Evolutionary conservation across 1,140 invertebrate genomes (phyloP).

Genomic region (Drosophila sechellia): DNA sequence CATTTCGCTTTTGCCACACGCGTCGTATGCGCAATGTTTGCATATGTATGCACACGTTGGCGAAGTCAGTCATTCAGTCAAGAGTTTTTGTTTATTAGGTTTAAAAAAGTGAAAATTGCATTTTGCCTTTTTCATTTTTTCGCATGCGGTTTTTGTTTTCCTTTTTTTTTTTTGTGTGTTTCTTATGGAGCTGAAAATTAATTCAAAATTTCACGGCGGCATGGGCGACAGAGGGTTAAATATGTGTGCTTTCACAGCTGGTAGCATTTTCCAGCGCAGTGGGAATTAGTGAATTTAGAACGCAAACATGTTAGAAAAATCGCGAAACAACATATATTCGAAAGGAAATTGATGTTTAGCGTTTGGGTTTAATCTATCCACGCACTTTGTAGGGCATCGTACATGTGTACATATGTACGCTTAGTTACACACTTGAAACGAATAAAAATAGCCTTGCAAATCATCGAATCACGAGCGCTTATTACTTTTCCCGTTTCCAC

Average conservation of each 20-base stretch:
- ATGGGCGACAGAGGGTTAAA: slow-evolving; percentile 14
- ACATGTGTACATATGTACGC: too few species aligned
- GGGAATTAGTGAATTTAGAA: not conserved
- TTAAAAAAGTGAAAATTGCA: slow-evolving; percentile 80
- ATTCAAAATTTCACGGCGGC: slow-evolving; percentile 39
- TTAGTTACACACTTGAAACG: too few species aligned
- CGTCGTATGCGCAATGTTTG: slow-evolving; percentile 77
- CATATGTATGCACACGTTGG: slow-evolving; percentile 24
- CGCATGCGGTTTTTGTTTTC: not conserved
- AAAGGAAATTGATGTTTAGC: too few species aligned
- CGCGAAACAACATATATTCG: too few species aligned
- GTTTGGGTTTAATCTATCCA: too few species aligned
- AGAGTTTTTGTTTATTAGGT: slow-evolving; percentile 49
- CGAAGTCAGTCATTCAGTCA: slow-evolving; percentile 58
- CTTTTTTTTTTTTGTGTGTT: slow-evolving; percentile 22
- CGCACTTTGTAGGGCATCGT: too few species aligned
- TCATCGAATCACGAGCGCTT: not conserved
- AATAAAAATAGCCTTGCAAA: too few species aligned
- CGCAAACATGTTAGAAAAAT: too few species aligned
- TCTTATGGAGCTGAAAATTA: slow-evolving; percentile 71
- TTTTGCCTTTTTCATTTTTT: slow-evolving; percentile 34
- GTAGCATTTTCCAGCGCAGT: not conserved
- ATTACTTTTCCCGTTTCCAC: not conserved
- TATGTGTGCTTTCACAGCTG: slow-evolving; percentile 25
- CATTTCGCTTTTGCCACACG: slow-evolving; percentile 67